Evolutionary conservation across 2,888 invertebrate genomes (phyloP).

Genomic region (Lasioglossum calceatum): DNA sequence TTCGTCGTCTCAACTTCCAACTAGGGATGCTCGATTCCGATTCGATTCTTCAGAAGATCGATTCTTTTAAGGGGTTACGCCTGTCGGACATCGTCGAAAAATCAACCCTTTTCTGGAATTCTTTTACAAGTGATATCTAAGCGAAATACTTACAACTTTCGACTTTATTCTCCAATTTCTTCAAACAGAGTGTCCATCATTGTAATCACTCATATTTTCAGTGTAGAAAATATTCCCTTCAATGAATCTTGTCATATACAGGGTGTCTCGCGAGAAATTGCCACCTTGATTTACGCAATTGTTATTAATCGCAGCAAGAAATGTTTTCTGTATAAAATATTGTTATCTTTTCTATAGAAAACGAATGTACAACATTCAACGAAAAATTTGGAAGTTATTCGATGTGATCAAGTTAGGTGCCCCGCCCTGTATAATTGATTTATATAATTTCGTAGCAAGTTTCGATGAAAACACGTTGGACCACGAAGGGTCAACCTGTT

Average conservation of each 20-base stretch:
- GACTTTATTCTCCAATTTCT: background rate
- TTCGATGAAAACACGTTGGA: too few species aligned
- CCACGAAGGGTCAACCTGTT: too few species aligned
- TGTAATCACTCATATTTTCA: background rate
- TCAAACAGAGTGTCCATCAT: background rate
- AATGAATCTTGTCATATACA: background rate
- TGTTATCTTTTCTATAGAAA: too few species aligned
- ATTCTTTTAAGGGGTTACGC: background rate
- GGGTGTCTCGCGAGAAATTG: background rate
- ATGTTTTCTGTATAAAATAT: too few species aligned
- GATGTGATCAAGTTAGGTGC: too few species aligned
- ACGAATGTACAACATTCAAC: too few species aligned
- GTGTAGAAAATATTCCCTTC: background rate
- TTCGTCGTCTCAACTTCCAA: conserved; percentile 74
- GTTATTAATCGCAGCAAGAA: too few species aligned
- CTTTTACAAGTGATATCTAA: background rate
- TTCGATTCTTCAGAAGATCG: background rate
- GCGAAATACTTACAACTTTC: background rate
- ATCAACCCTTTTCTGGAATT: background rate
- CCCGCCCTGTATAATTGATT: too few species aligned
- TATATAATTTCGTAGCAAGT: too few species aligned
- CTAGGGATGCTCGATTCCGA: conserved; percentile 1
- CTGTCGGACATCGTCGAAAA: background rate
- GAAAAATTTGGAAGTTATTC: too few species aligned
- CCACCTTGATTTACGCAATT: too few species aligned